These are phyloP conservation scores for Drosophila antonietae DNA, from an alignment of 2,888 invertebrate species.

Conservation along the genomic window DNA sequence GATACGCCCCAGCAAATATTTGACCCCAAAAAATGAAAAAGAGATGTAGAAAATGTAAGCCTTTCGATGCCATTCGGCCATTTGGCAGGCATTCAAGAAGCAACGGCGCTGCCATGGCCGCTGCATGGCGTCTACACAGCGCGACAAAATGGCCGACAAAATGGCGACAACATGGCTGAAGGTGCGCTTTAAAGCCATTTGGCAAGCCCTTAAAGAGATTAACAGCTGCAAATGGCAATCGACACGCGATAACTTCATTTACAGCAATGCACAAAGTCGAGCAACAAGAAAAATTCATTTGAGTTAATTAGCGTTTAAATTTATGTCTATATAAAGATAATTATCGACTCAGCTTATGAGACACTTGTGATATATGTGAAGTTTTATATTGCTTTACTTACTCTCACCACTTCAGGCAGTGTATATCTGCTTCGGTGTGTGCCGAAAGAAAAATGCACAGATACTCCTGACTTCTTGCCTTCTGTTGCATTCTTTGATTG, in stretches of 20 bases:
- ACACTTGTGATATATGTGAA: background rate
- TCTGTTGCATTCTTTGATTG: slow-evolving; percentile 51
- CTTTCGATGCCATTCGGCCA: slow-evolving; percentile 35
- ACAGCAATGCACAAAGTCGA: background rate
- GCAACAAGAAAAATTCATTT: background rate
- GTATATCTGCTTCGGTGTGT: background rate
- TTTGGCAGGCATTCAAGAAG: slow-evolving; percentile 70
- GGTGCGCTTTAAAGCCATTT: slow-evolving; percentile 39
- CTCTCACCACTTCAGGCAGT: background rate
- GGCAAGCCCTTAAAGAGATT: slow-evolving; percentile 28
- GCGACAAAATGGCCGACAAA: slow-evolving; percentile 69
- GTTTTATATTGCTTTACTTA: background rate
- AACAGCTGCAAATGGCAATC: slow-evolving; percentile 26
- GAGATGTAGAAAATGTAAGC: background rate
- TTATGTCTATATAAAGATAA: background rate
- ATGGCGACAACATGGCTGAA: slow-evolving; percentile 56
- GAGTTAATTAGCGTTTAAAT: background rate
- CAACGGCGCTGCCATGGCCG: slow-evolving; percentile 44
- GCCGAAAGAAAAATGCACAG: background rate
- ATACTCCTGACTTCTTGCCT: slow-evolving; percentile 9
- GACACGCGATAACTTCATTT: slow-evolving; percentile 21
- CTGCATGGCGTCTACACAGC: slow-evolving; percentile 67
- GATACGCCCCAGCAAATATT: slow-evolving; percentile 50
- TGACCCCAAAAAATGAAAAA: slow-evolving; percentile 38
- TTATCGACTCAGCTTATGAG: background rate